Percentiles rank a stretch among this genome's conserved stretches.
phyloP scores from a whole-genome alignment of 2,888 invertebrate species.

The Caenorhabditis parvicauda region DNA sequence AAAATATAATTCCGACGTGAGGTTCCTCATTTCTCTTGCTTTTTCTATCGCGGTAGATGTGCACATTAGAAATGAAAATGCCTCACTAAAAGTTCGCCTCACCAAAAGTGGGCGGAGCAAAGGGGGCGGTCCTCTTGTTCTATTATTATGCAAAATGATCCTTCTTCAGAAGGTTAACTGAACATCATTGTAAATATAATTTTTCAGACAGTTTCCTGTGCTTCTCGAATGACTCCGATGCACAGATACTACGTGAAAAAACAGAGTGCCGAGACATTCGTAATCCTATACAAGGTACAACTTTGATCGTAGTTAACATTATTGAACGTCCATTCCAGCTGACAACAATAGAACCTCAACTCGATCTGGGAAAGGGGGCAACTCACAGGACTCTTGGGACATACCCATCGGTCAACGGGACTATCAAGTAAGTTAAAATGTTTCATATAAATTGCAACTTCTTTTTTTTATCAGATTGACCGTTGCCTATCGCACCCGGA shows the following conservation, averaged over 20 bases:
- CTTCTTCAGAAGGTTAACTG: too few species aligned
- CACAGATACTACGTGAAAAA: slow-evolving; percentile 33
- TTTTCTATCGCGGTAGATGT: too few species aligned
- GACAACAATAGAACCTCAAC: slow-evolving; percentile 4
- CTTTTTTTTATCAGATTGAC: slow-evolving; percentile 4
- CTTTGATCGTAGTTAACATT: background rate
- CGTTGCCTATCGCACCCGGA: slow-evolving; percentile 14
- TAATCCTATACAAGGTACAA: slow-evolving; percentile 24
- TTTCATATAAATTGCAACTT: background rate
- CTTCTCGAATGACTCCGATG: slow-evolving; percentile 29
- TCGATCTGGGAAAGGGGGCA: slow-evolving; percentile 17
- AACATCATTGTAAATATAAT: too few species aligned
- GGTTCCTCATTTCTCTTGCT: too few species aligned
- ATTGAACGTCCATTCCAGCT: slow-evolving; percentile 9
- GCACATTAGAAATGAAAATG: too few species aligned
- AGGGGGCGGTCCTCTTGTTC: too few species aligned
- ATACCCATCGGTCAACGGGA: slow-evolving; percentile 4
- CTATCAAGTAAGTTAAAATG: background rate
- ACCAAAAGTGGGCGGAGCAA: too few species aligned
- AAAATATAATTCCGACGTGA: too few species aligned
- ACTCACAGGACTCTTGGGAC: slow-evolving; percentile 6
- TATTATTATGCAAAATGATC: too few species aligned
- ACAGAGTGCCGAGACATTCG: slow-evolving; percentile 28
- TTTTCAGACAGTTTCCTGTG: slow-evolving; percentile 6
- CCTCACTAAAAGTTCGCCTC: too few species aligned